Percentiles rank a stretch among this genome's conserved stretches.
phyloP scores from a whole-genome alignment of 2,797 vertebrate genomes.

The Pseudochirops corinnae region DNA sequence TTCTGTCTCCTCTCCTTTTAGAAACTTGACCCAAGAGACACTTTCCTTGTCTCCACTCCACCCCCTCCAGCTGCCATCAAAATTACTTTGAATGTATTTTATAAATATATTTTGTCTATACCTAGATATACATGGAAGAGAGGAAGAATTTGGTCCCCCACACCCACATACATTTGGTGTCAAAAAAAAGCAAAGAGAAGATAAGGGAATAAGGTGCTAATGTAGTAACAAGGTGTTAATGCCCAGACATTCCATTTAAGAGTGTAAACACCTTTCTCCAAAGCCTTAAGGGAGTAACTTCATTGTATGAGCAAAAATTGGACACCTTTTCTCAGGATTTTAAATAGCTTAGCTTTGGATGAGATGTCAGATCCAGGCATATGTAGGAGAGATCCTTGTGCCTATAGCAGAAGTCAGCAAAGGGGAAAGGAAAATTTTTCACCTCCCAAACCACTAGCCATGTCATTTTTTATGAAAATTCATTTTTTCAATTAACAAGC shows the following conservation, averaged over 20 bases:
- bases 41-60: background rate
- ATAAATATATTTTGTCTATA: background rate
- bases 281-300: background rate
- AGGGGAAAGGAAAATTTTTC: background rate
- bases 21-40: background rate
- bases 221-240: background rate
- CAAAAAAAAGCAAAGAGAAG: background rate
- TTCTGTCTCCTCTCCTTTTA: background rate
- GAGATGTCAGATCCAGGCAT: background rate
- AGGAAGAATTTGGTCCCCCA: background rate
- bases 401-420: background rate
- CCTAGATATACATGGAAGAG: background rate
- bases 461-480: background rate
- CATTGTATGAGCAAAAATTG: background rate
- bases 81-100: background rate
- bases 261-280: background rate
- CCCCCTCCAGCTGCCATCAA: background rate
- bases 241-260: background rate
- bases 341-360: background rate
- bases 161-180: background rate
- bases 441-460: background rate
- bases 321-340: background rate
- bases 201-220: background rate
- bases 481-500: background rate
- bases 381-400: background rate